A percentile compares a stretch with the other conserved stretches of the same genome.
phyloP scores from a whole-genome alignment of 2,113 vertebrate species.

The Chaetops frenatus region DNA sequence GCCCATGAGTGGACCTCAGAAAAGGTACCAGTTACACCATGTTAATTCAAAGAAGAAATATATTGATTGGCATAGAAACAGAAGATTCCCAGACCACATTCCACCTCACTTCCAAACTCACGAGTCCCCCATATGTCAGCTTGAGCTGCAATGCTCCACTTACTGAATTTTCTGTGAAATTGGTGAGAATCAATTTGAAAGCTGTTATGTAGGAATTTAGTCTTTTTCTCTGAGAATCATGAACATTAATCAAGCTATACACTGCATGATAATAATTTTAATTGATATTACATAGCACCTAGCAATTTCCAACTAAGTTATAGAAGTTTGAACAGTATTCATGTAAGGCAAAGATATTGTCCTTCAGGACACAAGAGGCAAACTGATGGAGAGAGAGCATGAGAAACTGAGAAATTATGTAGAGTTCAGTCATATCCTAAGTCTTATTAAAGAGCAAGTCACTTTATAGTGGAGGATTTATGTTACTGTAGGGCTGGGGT shows the following conservation, averaged over 20 bases:
- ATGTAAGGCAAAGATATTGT: background rate
- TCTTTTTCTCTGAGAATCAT: background rate
- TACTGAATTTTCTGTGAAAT: conserved; percentile 3
- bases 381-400: background rate
- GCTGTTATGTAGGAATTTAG: background rate
- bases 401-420: background rate
- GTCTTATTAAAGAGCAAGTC: background rate
- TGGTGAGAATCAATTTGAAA: background rate
- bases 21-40: background rate
- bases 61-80: background rate
- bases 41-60: background rate
- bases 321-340: background rate
- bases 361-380: background rate
- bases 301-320: background rate
- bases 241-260: background rate
- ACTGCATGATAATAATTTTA: background rate
- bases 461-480: background rate
- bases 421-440: background rate
- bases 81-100: background rate
- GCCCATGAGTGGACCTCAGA: background rate
- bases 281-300: background rate
- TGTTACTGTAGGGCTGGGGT: background rate
- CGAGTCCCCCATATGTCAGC: background rate
- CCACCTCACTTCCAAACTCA: background rate
- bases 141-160: background rate